A percentile compares a stretch with the other conserved stretches of the same genome.
Evolutionary conservation across 2,797 vertebrate species (phyloP).

Genomic region (Acrocephalus scirpaceus): DNA sequence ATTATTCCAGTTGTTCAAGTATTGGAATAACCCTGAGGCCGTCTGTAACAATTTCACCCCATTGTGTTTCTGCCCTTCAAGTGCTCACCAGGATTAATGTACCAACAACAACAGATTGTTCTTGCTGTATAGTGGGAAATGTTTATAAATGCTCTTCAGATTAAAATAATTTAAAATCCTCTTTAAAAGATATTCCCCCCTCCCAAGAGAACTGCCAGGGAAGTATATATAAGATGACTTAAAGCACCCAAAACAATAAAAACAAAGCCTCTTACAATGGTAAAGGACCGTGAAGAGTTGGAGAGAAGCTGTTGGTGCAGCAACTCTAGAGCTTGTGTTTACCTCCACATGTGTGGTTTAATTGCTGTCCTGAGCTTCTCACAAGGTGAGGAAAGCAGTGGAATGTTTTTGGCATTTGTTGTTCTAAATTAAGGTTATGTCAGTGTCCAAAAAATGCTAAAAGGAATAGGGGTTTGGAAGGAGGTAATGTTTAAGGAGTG

Average conservation of each 20-base stretch:
- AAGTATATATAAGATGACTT: neutral
- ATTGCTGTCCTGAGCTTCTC: neutral
- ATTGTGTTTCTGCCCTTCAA: constrained; percentile 36
- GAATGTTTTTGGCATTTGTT: neutral
- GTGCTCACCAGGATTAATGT: constrained; percentile 1
- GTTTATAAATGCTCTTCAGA: constrained; percentile 9
- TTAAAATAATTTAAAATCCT: constrained; percentile 35
- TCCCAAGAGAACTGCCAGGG: neutral
- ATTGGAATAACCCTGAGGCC: constrained; percentile 23
- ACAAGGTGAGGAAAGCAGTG: neutral
- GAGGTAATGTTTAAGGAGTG: neutral
- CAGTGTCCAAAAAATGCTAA: neutral
- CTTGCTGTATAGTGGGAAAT: neutral
- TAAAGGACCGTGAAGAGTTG: neutral
- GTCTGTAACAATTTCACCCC: constrained; percentile 30
- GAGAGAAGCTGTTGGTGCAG: neutral
- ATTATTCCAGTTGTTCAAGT: constrained; percentile 8
- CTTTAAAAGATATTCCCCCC: neutral
- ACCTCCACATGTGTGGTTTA: rapidly evolving
- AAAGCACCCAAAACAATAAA: neutral
- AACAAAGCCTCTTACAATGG: neutral
- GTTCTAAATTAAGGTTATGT: neutral
- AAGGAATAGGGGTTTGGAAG: neutral
- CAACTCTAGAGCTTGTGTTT: neutral
- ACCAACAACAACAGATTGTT: constrained; percentile 6